Evolutionary conservation across 1,140 invertebrate genomes (phyloP).

Genomic region (Bemisia tabaci): DNA sequence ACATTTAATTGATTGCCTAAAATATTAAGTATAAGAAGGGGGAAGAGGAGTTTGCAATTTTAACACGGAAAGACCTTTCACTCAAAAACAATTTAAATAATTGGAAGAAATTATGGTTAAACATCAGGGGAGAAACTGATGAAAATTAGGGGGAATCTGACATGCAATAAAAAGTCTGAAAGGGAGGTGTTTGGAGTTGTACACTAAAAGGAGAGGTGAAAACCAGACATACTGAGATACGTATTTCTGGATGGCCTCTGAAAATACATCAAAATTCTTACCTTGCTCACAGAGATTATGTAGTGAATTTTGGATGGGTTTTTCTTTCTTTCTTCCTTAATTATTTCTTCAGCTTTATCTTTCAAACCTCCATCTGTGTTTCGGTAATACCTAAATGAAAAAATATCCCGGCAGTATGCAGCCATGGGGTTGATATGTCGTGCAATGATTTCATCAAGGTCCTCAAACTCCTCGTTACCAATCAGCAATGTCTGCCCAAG

Average conservation of each 20-base stretch:
- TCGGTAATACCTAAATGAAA: conserved; percentile 84
- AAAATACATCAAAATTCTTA: conserved; percentile 21
- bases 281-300: conserved; percentile 67
- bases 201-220: background rate
- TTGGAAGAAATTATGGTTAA: too few species aligned
- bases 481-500: conserved; percentile 82
- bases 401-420: conserved; percentile 71
- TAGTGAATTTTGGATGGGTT: conserved; percentile 84
- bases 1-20: too few species aligned
- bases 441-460: conserved; percentile 97
- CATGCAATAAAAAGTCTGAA: too few species aligned
- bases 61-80: too few species aligned
- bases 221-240: background rate
- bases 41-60: too few species aligned
- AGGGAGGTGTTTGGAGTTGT: too few species aligned
- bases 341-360: conserved; percentile 73
- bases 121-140: too few species aligned
- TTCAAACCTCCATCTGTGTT: conserved; percentile 51
- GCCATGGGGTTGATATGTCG: conserved; percentile 94
- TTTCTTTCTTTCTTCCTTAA: conserved; percentile 74
- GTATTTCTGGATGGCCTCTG: background rate
- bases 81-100: too few species aligned
- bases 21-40: too few species aligned
- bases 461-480: conserved; percentile 85
- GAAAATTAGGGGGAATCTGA: too few species aligned